Evolutionary conservation across 1,140 invertebrate species (phyloP), one percentile per base, ranked within the genome.

Genomic region (Trachymyrmex cornetzi): DNA sequence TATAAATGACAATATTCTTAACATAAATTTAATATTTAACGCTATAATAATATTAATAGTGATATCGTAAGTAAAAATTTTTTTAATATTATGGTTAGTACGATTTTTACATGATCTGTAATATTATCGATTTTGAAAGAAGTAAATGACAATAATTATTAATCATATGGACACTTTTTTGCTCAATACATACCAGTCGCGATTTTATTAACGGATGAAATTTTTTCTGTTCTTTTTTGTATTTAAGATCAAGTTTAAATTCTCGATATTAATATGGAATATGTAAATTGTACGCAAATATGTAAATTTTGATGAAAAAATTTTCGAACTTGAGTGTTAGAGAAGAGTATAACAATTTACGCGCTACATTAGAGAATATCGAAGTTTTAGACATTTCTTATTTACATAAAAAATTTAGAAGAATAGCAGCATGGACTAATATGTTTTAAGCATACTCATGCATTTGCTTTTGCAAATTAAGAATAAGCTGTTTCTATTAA

Each of bases 361-460:
- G 2, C 2, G 16, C 3, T 22, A 53, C 3, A 48, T 53, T 66
- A 27, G 22, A 34, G 14, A 63, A 22, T 44, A 16, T 5, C 5
- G 24, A 30, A 50, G 22, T 44, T 44, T 53, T 19, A 6, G 5
- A 5, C 1, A 22, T 67, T 67, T 67, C 9, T 50, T 50, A 22
- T 67, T 79, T 67, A 34, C 24, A 48, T 7, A 53, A 79, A n/a
- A 12, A 77, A 16, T 80, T 67, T 80, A 30, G 48, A 50, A 14
- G 1, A 22, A 34, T 14, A 24, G 0, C 14, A 80, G 2, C 14
- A 9, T 7, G 12, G n/a, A 64, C 16, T 59, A 44, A 77, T 27
- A 64, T 64, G 16, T 63, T 63, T 77, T 77, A 63, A 63, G 24
- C 16, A 63, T 24, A 61, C 16, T 16, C 1, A n/a, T 48, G 22